A percentile compares a stretch with the other conserved stretches of the same genome.
phyloP scores from a whole-genome alignment of 1,140 invertebrate genomes.

The Drosophila burlai region DNA sequence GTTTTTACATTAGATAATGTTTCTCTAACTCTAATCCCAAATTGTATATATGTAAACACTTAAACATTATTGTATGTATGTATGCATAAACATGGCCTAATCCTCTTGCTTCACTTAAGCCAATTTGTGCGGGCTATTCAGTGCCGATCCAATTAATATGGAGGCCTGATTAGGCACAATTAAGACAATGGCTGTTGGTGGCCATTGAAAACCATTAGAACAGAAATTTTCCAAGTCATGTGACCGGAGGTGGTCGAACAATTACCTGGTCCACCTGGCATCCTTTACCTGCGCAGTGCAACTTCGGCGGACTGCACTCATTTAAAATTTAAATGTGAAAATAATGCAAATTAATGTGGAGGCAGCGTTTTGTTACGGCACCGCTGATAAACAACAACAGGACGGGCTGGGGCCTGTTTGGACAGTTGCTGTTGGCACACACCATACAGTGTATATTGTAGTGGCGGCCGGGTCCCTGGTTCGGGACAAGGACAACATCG shows the following conservation, averaged over 20 bases:
- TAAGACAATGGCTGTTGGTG: conserved; percentile 1
- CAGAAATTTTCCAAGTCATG: conserved; percentile 15
- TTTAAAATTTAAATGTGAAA: conserved; percentile 79
- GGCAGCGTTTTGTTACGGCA: conserved; percentile 69
- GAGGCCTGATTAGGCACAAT: conserved; percentile 3
- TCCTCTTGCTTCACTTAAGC: conserved; percentile 3
- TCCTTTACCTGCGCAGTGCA: conserved; percentile 30
- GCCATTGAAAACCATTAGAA: conserved; percentile 16
- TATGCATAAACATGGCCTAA: not conserved
- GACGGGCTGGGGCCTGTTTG: conserved; percentile 54
- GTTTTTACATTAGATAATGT: too few species aligned
- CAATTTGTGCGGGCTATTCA: conserved; percentile 3
- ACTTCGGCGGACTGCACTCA: conserved; percentile 42
- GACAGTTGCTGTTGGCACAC: conserved; percentile 64
- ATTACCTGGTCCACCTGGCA: conserved; percentile 8
- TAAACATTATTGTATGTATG: not conserved
- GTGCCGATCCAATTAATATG: conserved; percentile 11
- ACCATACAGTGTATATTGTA: conserved; percentile 1
- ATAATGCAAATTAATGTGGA: conserved; percentile 80
- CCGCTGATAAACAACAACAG: conserved; percentile 65
- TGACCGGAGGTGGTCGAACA: conserved; percentile 5
- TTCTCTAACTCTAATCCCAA: not conserved
- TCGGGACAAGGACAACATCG: conserved; percentile 70
- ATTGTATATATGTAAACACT: too few species aligned
- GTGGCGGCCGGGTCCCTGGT: conserved; percentile 30